Conservation (phyloP, 2,797 vertebrate species). For the Sitta carolinensis region DNA sequence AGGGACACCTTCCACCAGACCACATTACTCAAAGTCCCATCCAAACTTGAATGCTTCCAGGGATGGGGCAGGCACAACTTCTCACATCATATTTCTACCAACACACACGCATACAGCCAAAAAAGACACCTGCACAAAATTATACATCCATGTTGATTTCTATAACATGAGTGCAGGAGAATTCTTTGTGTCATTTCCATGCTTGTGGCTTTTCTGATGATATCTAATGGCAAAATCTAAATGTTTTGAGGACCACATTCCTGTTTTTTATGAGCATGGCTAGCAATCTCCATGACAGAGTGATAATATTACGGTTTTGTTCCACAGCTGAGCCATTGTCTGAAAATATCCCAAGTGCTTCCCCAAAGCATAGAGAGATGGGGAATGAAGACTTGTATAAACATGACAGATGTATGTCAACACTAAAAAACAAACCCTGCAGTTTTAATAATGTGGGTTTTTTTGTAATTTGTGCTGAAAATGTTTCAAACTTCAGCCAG, state of each 20-base stretch:
- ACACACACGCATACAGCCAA: fast-evolving
- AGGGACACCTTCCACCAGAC: background rate
- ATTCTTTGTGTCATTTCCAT: background rate
- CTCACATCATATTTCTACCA: background rate
- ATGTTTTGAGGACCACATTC: background rate
- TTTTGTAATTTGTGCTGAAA: background rate
- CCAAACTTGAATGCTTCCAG: background rate
- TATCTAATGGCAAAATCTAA: background rate
- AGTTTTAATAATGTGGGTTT: background rate
- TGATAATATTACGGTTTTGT: background rate
- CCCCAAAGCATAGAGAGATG: background rate
- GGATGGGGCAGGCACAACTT: background rate
- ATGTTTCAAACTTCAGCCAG: background rate
- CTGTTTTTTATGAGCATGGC: background rate
- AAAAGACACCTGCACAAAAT: background rate
- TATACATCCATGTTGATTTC: background rate
- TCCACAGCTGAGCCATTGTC: background rate
- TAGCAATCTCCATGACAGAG: background rate
- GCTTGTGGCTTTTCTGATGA: background rate
- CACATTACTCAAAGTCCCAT: background rate
- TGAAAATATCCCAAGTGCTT: background rate
- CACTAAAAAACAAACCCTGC: background rate
- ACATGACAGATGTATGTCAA: background rate
- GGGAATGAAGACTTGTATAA: conserved; percentile 13
- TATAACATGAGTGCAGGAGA: background rate